These are phyloP conservation scores for Spheniscus humboldti DNA, from an alignment of 2,797 vertebrate species.

Conservation along the genomic window DNA sequence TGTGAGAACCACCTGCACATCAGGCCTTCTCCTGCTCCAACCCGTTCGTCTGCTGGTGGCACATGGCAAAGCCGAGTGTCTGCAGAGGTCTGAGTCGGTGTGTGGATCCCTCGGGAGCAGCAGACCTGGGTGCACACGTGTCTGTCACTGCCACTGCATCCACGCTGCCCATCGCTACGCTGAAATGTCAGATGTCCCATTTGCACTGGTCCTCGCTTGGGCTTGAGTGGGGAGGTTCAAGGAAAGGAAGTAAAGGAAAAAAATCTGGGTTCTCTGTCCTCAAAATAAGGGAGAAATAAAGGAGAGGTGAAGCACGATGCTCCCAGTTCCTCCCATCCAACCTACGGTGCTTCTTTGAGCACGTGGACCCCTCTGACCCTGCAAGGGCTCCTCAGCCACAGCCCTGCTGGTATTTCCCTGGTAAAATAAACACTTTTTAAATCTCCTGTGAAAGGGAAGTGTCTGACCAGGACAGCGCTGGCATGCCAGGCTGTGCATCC, in stretches of 20 bases:
- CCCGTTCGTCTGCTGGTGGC: not conserved
- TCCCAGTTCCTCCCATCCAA: no score
- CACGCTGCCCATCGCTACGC: not conserved
- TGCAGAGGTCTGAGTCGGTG: not conserved
- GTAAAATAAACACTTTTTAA: not conserved
- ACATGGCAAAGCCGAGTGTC: not conserved
- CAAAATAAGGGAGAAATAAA: not conserved
- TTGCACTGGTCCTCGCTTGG: not conserved
- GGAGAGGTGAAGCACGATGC: not conserved
- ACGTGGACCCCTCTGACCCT: not conserved
- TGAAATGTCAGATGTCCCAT: not conserved
- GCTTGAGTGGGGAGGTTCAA: not conserved
- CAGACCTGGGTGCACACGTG: not conserved
- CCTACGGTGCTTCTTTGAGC: not conserved
- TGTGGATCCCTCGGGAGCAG: not conserved
- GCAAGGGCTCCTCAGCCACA: not conserved
- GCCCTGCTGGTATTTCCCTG: not conserved
- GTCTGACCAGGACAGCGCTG: rapidly evolving
- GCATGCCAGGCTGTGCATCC: not conserved
- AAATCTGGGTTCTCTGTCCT: not conserved
- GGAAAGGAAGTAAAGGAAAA: not conserved
- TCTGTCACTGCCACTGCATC: not conserved
- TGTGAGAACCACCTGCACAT: not conserved
- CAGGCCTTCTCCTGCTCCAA: not conserved
- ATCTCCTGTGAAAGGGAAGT: not conserved